Conservation (phyloP, 2,113 vertebrate species). For the Phyllostomus discolor region DNA sequence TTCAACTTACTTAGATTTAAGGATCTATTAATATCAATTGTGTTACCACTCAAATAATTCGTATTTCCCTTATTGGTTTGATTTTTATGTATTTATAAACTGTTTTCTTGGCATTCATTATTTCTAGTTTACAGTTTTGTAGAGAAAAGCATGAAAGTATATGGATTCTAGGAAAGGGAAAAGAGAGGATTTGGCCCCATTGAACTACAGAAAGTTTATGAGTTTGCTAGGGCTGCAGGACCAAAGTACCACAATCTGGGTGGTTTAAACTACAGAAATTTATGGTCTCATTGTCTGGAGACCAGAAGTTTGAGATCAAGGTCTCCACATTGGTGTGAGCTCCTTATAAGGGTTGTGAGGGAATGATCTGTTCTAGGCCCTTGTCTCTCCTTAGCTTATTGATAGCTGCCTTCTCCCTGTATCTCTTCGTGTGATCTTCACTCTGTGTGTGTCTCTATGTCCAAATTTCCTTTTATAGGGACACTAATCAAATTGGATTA, state of each 20-base stretch:
- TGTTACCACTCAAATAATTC: background rate
- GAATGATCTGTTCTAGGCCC: background rate
- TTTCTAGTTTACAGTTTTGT: background rate
- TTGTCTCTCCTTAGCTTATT: background rate
- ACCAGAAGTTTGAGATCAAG: background rate
- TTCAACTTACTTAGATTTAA: background rate
- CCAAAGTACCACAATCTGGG: background rate
- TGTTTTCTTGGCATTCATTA: background rate
- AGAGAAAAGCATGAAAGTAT: background rate
- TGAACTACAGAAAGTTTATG: background rate
- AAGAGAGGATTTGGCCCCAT: background rate
- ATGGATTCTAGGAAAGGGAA: background rate
- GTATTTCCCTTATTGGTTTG: background rate
- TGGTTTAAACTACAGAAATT: background rate
- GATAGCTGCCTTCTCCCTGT: background rate
- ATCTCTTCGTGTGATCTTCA: background rate
- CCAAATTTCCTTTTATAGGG: background rate
- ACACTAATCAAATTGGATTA: background rate
- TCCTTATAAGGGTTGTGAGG: background rate
- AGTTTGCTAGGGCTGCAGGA: background rate
- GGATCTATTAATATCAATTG: background rate
- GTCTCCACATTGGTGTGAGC: rapidly evolving
- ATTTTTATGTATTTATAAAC: background rate
- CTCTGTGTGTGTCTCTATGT: background rate
- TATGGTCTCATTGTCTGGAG: background rate